Evolutionary conservation across 2,113 vertebrate species (phyloP), one percentile per base, ranked within the genome.

Genomic region (Dicaeum eximium): DNA sequence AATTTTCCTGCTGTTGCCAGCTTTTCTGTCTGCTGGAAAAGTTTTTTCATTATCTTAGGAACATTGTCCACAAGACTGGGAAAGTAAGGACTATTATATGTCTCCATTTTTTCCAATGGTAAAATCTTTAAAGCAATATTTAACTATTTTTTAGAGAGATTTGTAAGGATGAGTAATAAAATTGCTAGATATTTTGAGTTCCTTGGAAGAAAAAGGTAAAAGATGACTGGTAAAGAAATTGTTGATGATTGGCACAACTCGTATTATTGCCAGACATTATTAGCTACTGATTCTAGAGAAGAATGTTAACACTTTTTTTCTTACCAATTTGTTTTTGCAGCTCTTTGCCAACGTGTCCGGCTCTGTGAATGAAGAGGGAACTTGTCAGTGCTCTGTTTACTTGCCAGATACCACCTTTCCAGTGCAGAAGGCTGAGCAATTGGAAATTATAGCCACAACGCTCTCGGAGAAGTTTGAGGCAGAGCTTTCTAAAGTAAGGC

Each of bases 401-500:
- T 54, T 98, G 62, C 97, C 98, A 0, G 98, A 98, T 19, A 93
- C 83, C 21, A 80, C 97, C 71, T 98, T 98, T 71, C 98, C 98
- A 1, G 97, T 94, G 50, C 86, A 97, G 73, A 98, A 96, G 86
- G 86, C 95, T 31, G 98, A 98, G 35, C n/a, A 17, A 37, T 33
- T 98, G 84, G 96, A 98, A 95, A 85, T 90, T 42, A 87, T 66
- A 48, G 97, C 94, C 4, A 7, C 61, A 7, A n/a, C 5, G 0
- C 96, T 98, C 62, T 79, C 44, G 0, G 7, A 75, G 96, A 98
- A 92, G 90, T 97, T 98, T 45, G 94, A 98, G 53, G 75, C 4
- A n/a, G 98, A 98, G 42, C 95, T 98, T 92, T 97, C 97, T 42
- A 97, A 97, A 92, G 98, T 98, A 98, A 98, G 98, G 12, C 73